Base-by-base conservation (phyloP, 1,140 invertebrate species). In the Drosophila lini region DNA sequence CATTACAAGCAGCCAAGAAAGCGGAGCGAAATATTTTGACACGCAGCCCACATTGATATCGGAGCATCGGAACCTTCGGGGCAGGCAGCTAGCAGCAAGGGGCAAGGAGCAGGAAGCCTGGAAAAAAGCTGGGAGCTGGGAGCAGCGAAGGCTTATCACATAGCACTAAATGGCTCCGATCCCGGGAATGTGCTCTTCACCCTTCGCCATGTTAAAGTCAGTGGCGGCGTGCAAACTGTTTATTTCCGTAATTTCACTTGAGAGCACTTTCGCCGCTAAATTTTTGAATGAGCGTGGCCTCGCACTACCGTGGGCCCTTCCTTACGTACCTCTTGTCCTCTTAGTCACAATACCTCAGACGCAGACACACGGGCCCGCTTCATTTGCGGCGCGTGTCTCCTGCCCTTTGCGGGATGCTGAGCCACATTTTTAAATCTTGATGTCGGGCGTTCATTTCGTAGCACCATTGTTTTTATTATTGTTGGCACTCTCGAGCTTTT, bases 381-480 rank as follows among this genome's bases (percentile, higher is more conserved):
- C 55, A 61, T 62, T 82, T 56, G 48, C 60, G 32, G 50, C 44
- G 55, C 62, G 57, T 50, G 69, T 62, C 64, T 76, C 60, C 56
- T 65, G 57, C 25, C 41, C 15, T 61, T 57, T 68, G 38, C 41
- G n/a, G 13, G 5, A 13, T 1, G 16, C 41, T 22, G 63, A 10
- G 22, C 25, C 36, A 47, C 38, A 62, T 44, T 81, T 74, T 76
- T 61, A 75, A 85, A 64, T 79, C 76, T 73, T 88, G 75, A 67
- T 79, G 64, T 70, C 69, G 70, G 68, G 74, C 71, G 74, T 80
- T 78, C 81, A 81, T 70, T 75, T 81, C 38, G 60, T 34, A 64
- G 45, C 42, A 62, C 57, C 69, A 71, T 85, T 86, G 82, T 82
- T 88, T 85, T 85, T 85, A 67, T 85, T 85, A 68, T 85, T 79